phyloP scores from a whole-genome alignment of 1,140 invertebrate genomes.

The Antheraea mylitta region DNA sequence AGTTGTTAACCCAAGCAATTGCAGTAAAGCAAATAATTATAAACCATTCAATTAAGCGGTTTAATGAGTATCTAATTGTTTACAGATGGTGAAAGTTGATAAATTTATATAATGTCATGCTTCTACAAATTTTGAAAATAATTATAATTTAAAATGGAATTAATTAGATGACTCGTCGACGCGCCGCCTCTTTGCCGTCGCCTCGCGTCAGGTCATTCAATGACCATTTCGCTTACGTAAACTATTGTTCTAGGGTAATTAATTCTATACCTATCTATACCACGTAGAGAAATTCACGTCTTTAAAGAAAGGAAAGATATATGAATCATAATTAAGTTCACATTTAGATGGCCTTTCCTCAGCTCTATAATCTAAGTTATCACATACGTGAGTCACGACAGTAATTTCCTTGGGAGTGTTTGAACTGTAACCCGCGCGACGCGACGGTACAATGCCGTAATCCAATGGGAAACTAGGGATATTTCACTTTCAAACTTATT shows the following conservation, averaged over 20 bases:
- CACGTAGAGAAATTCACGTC: constrained; percentile 30
- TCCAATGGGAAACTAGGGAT: constrained; percentile 13
- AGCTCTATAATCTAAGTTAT: constrained; percentile 3
- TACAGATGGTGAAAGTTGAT: background rate
- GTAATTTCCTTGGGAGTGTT: constrained; percentile 15
- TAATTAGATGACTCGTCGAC: background rate
- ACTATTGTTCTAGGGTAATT: constrained; percentile 29
- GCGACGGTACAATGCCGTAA: constrained; percentile 1
- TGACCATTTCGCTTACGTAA: constrained; percentile 21
- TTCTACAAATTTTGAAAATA: background rate
- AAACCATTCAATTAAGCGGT: background rate
- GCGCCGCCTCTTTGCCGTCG: too few relatives aligned
- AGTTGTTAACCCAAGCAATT: background rate
- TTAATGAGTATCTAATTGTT: background rate
- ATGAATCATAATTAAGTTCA: constrained; percentile 25
- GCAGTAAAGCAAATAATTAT: background rate
- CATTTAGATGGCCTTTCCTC: constrained; percentile 12
- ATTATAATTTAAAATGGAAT: background rate
- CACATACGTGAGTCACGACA: constrained; percentile 18
- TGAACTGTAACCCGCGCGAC: constrained; percentile 11
- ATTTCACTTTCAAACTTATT: constrained; percentile 1
- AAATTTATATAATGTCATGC: background rate
- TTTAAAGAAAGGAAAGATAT: constrained; percentile 24
- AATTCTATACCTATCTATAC: constrained; percentile 18
- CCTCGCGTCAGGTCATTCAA: constrained; percentile 13